Conservation (phyloP, 2,113 vertebrate species). For the Thomomys bottae region DNA sequence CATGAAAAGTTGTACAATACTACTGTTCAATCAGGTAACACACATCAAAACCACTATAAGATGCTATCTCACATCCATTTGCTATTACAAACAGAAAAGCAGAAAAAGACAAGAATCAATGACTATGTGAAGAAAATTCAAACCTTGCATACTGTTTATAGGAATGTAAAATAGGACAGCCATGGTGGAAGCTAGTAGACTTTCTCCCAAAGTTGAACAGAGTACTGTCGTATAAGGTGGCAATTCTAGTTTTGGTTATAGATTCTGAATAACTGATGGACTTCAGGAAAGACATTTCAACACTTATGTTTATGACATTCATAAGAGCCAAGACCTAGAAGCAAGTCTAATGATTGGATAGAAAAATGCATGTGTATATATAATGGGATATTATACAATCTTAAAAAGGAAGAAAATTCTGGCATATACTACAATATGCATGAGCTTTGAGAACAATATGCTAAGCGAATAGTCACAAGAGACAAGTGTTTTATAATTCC, state of each 20-base stretch:
- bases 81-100: not conserved
- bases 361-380: not conserved
- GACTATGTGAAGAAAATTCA: not conserved
- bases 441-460: not conserved
- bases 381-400: not conserved
- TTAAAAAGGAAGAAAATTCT: conserved; percentile 14
- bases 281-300: not conserved
- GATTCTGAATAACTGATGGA: not conserved
- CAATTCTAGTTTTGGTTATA: not conserved
- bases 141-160: not conserved
- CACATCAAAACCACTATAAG: not conserved
- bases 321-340: not conserved
- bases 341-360: not conserved
- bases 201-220: not conserved
- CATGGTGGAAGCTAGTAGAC: not conserved
- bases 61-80: not conserved
- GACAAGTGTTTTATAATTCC: not conserved
- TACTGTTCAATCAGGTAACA: not conserved
- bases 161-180: not conserved
- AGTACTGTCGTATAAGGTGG: not conserved
- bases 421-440: not conserved
- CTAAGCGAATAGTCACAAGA: not conserved
- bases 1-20: not conserved
- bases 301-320: not conserved
- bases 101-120: not conserved